A percentile compares a stretch with the other conserved stretches of the same genome.
These are phyloP conservation scores for Lordiphosa clarofinis DNA, from an alignment of 1,140 invertebrate species.

Conservation along the genomic window DNA sequence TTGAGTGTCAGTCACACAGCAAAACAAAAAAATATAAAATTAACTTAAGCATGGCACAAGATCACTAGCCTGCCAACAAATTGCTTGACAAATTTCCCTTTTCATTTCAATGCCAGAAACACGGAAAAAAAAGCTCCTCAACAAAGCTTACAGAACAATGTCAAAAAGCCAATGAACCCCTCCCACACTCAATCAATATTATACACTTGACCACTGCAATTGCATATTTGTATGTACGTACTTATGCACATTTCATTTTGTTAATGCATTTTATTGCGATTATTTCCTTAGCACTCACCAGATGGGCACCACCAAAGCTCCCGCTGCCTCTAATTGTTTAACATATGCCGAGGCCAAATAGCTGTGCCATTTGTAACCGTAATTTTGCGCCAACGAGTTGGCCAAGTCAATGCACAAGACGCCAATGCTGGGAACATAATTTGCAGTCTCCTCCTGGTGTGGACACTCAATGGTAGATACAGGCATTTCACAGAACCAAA, in stretches of 20 bases:
- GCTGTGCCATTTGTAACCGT: conserved; percentile 11
- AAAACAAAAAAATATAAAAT: too few relatives aligned
- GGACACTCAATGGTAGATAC: too few relatives aligned
- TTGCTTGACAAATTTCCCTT: too few relatives aligned
- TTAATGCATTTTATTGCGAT: not conserved
- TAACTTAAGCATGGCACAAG: too few relatives aligned
- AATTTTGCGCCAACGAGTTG: not conserved
- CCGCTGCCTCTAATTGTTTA: conserved; percentile 35
- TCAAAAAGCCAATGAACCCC: too few relatives aligned
- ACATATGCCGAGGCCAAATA: conserved; percentile 37
- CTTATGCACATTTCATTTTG: not conserved
- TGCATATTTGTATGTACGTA: conserved; percentile 3
- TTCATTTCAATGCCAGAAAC: too few relatives aligned
- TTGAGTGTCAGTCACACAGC: too few relatives aligned
- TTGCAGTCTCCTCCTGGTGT: too few relatives aligned
- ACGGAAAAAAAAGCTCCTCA: too few relatives aligned
- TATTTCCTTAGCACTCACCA: conserved; percentile 26
- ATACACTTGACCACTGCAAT: not conserved
- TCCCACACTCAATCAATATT: not conserved
- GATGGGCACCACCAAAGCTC: conserved; percentile 38
- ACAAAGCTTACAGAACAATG: too few relatives aligned
- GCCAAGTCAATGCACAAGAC: conserved; percentile 44
- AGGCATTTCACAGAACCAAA: not conserved
- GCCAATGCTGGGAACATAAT: conserved; percentile 23
- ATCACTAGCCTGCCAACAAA: too few relatives aligned